These are phyloP conservation scores for Jaculus jaculus DNA, from an alignment of 2,113 vertebrate species.

Conservation along the genomic window DNA sequence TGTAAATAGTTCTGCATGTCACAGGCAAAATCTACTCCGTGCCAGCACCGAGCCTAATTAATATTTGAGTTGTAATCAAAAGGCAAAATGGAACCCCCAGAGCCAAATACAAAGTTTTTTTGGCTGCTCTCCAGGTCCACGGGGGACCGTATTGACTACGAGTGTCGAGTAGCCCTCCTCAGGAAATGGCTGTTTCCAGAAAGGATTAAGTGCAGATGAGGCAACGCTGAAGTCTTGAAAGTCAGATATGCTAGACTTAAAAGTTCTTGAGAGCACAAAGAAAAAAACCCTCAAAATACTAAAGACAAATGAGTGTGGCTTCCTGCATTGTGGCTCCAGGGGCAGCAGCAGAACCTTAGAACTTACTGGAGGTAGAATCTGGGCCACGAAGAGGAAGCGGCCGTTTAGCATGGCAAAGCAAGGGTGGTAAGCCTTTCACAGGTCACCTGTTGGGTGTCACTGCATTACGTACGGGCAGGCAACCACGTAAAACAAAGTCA, in stretches of 20 bases:
- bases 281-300: not conserved
- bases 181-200: conserved; percentile 8
- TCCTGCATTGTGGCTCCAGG: not conserved
- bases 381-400: not conserved
- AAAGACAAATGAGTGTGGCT: not conserved
- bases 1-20: conserved; percentile 31
- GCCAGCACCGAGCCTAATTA: not conserved
- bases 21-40: not conserved
- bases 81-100: not conserved
- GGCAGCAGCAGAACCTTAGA: not conserved
- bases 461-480: conserved; percentile 21
- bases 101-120: conserved; percentile 1
- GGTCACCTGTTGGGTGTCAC: not conserved
- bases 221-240: not conserved
- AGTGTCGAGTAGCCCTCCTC: not conserved
- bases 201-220: not conserved
- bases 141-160: not conserved
- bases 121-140: conserved; percentile 5
- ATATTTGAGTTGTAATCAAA: conserved; percentile 23
- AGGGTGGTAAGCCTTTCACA: too few relatives aligned
- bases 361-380: not conserved
- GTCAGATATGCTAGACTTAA: not conserved
- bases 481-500: conserved; percentile 10
- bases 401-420: not conserved
- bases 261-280: not conserved